phyloP scores from a whole-genome alignment of 2,113 vertebrate species.

The Scatophagus argus region DNA sequence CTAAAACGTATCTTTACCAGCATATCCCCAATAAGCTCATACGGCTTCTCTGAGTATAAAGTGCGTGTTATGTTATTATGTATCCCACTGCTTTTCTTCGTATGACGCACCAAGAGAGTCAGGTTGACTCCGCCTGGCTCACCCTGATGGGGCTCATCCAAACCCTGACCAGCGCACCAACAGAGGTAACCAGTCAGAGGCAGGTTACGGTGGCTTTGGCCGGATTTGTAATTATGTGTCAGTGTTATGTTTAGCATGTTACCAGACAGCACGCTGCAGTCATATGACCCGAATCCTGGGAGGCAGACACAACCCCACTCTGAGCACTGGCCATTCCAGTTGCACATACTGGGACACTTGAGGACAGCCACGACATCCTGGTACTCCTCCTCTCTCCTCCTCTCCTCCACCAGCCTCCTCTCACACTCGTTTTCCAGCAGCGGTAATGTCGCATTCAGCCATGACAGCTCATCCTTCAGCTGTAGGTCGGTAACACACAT shows the following conservation, averaged over 20 bases:
- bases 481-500: slow-evolving; percentile 90
- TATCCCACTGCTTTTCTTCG: no score
- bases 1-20: no score
- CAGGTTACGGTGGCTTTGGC: no score
- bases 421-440: slow-evolving; percentile 96
- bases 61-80: no score
- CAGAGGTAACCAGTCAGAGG: no score
- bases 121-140: no score
- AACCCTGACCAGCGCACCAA: no score
- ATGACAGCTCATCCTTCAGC: slow-evolving; percentile 88
- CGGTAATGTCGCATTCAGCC: slow-evolving; percentile 86
- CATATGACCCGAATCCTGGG: slow-evolving; percentile 88
- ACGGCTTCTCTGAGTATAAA: no score
- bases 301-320: slow-evolving; percentile 91
- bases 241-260: slow-evolving; percentile 62
- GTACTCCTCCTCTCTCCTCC: slow-evolving; percentile 58
- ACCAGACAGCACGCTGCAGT: slow-evolving; percentile 89
- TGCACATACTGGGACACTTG: slow-evolving; percentile 89
- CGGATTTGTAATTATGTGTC: no score
- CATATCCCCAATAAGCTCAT: no score
- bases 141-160: no score
- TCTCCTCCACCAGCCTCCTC: slow-evolving; percentile 86
- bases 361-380: slow-evolving; percentile 78
- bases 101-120: no score
- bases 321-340: slow-evolving; percentile 87